Percentiles rank a stretch among this genome's conserved stretches.
Evolutionary conservation across 2,113 vertebrate species (phyloP).

Genomic region (Motacilla alba): DNA sequence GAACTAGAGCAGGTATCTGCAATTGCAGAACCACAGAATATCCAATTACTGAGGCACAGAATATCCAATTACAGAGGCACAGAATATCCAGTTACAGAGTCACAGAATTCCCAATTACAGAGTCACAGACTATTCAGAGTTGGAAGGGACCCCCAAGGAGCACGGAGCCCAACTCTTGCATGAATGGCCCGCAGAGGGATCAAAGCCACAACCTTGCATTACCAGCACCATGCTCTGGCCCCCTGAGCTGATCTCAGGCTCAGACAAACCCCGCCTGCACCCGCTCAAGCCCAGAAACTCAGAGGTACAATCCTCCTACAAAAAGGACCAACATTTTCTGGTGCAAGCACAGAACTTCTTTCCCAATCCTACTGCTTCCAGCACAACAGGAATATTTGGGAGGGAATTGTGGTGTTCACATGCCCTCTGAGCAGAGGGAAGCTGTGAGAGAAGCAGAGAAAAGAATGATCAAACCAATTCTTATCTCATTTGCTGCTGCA

Average conservation of each 20-base stretch:
- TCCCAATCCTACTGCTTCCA: background rate
- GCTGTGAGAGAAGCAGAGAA: too few species aligned
- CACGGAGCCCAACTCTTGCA: rapidly evolving
- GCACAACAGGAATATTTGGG: background rate
- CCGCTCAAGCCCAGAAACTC: background rate
- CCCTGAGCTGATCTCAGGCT: too few species aligned
- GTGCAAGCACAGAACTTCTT: background rate
- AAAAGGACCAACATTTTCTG: background rate
- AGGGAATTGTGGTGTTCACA: background rate
- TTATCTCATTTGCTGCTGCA: too few species aligned
- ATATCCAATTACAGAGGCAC: too few species aligned
- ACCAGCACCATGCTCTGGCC: too few species aligned
- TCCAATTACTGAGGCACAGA: background rate
- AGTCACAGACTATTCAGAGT: background rate
- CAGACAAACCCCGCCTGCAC: background rate
- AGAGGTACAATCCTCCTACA: background rate
- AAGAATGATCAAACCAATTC: too few species aligned
- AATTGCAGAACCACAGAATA: background rate
- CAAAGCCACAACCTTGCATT: background rate
- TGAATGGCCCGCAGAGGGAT: background rate
- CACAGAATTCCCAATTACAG: too few species aligned
- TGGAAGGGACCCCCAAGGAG: background rate
- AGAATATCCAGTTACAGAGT: too few species aligned
- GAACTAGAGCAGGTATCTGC: background rate
- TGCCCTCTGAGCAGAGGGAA: too few species aligned